These are phyloP conservation scores for Phodopus roborovskii DNA, from an alignment of 2,113 vertebrate species.

Conservation along the genomic window DNA sequence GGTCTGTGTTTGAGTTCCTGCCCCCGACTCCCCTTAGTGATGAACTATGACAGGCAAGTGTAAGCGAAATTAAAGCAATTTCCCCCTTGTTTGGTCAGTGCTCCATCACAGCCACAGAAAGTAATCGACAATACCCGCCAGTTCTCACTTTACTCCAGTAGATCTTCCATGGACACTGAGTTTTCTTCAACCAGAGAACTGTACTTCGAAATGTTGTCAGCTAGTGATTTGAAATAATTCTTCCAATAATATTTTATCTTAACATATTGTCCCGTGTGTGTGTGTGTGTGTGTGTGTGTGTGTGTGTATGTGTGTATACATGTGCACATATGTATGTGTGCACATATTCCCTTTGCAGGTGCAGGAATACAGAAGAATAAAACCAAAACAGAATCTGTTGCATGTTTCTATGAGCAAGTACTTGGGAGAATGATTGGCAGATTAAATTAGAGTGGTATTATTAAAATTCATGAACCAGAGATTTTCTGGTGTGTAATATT, in stretches of 20 bases:
- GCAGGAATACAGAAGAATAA: background rate
- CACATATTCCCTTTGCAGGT: slow-evolving; percentile 46
- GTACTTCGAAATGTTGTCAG: slow-evolving; percentile 60
- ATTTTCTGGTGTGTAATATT: slow-evolving; percentile 73
- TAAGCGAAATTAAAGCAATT: background rate
- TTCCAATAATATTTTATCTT: slow-evolving; percentile 43
- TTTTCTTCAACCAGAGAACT: slow-evolving; percentile 55
- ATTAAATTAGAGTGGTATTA: slow-evolving; percentile 51
- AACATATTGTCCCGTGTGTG: slow-evolving; percentile 9
- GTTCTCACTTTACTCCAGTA: background rate
- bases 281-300: background rate
- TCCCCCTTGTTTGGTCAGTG: background rate
- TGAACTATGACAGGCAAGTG: background rate
- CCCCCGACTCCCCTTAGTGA: background rate
- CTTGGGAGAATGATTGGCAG: slow-evolving; percentile 67
- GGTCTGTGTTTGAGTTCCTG: background rate
- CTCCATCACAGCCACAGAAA: background rate
- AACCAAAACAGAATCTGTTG: slow-evolving; percentile 58
- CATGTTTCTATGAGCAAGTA: slow-evolving; percentile 56
- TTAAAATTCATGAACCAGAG: slow-evolving; percentile 80
- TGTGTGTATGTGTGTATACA: background rate
- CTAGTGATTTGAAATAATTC: slow-evolving; percentile 68
- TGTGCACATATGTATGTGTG: background rate
- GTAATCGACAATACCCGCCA: background rate
- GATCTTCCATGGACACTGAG: slow-evolving; percentile 48